Evolutionary conservation across 2,797 vertebrate genomes (phyloP).

Genomic region (Phalanger gymnotis): DNA sequence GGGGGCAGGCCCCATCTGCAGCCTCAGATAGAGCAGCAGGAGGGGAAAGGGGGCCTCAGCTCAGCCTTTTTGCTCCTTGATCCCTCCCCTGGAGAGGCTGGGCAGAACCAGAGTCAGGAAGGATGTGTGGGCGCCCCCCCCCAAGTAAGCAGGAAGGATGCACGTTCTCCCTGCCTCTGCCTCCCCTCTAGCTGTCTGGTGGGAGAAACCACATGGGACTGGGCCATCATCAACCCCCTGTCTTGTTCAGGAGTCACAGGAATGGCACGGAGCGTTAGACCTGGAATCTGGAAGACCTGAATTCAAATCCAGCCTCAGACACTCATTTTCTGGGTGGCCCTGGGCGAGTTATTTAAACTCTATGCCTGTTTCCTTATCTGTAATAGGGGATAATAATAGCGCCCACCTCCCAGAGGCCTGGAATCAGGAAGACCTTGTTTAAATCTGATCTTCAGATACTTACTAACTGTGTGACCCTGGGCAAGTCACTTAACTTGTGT

Average conservation of each 20-base stretch:
- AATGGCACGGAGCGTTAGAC: neutral
- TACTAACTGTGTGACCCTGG: too few relatives aligned
- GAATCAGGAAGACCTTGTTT: too few relatives aligned
- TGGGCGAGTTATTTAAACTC: neutral
- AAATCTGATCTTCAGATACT: too few relatives aligned
- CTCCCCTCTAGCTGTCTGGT: neutral
- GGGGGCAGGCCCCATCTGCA: too few relatives aligned
- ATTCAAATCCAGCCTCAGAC: neutral
- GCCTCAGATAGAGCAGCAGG: too few relatives aligned
- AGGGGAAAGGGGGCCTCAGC: too few relatives aligned
- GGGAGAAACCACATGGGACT: neutral
- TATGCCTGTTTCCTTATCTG: neutral
- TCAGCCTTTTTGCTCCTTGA: neutral
- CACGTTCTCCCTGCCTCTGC: fast-evolving
- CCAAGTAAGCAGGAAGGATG: neutral
- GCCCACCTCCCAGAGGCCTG: too few relatives aligned
- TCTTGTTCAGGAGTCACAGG: neutral
- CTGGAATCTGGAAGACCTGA: neutral
- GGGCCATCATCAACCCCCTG: neutral
- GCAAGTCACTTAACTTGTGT: too few relatives aligned
- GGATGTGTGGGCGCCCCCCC: too few relatives aligned
- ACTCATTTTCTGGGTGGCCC: neutral
- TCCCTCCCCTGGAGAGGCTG: neutral
- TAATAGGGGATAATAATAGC: neutral
- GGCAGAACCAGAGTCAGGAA: too few relatives aligned